Conservation (phyloP, 2,888 invertebrate species). For the Barypeithes pellucidus region DNA sequence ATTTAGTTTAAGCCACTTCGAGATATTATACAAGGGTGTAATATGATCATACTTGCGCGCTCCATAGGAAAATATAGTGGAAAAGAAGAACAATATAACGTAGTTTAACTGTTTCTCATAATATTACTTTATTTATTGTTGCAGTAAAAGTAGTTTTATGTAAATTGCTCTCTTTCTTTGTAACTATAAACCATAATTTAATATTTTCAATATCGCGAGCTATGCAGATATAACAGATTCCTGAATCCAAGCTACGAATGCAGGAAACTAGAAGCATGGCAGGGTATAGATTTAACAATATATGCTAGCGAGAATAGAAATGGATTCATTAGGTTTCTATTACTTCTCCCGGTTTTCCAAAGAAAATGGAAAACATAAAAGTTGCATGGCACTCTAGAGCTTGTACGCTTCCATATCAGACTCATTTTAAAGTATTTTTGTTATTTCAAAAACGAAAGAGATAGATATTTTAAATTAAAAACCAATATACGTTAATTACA, state of each 20-base stretch:
- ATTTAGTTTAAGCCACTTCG: too few species aligned
- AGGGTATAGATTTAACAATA: constrained; percentile 24
- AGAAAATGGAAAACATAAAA: constrained; percentile 29
- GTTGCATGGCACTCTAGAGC: constrained; percentile 18
- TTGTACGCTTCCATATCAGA: constrained; percentile 2
- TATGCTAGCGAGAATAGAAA: constrained; percentile 29
- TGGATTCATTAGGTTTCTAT: constrained; percentile 28
- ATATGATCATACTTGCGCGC: too few species aligned
- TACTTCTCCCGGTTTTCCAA: constrained; percentile 13
- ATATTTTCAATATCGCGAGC: constrained; percentile 15
- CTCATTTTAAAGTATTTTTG: constrained; percentile 14
- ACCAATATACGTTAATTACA: too few species aligned
- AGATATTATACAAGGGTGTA: too few species aligned
- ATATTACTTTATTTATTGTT: background rate
- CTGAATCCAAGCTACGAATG: constrained; percentile 14
- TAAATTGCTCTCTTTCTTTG: background rate
- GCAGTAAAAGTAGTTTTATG: background rate
- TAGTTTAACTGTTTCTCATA: too few species aligned
- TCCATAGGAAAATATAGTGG: too few species aligned
- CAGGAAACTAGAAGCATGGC: constrained; percentile 16
- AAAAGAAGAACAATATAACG: too few species aligned
- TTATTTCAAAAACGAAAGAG: background rate
- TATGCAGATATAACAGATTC: constrained; percentile 12
- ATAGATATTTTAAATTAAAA: background rate
- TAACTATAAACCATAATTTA: constrained; percentile 18